Base-by-base conservation (phyloP, 2,888 invertebrate species). In the Lomographa bimaculata region DNA sequence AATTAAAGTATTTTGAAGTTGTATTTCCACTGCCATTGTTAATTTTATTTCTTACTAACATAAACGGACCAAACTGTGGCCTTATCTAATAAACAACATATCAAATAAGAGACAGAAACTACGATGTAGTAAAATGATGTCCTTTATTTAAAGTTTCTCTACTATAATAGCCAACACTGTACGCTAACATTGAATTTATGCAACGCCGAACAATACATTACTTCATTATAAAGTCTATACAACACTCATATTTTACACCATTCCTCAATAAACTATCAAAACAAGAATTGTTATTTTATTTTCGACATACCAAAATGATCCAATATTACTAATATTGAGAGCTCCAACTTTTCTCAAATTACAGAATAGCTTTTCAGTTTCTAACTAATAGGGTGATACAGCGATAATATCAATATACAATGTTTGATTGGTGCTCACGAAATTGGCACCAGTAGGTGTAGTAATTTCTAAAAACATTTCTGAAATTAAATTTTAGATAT, bases 231-330 rank as follows among this genome's bases (percentile, higher is more conserved):
- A 47, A 57, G 6, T 16, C 16, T 30, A 20, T 4, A 63, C 57
- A 60, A 64, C 64, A 69, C 60, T 55, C 66, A 57, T 45, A 58
- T 64, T 67, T 70, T 71, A 73, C 71, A 70, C 65, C 75, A 79
- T 78, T 78, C 77, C 78, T 73, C 61, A 81, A 82, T 82, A 81
- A 83, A 82, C 46, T 68, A 67, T 62, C 56, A 54, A 46, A 65
- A 28, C 45, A 24, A 46, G 26, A 57, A 45, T 64, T 59, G 63
- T 66, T 66, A 39, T 58, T 65, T 67, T 61, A 62, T 61, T 60
- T 53, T 23, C 35, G 28, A 21, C 16, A 44, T 5, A n/a, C 20
- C 17, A 29, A 28, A 32, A 23, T 1, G n/a, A 19, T 17, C n/a
- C n/a, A n/a, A n/a, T n/a, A n/a, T n/a, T n/a, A n/a, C n/a, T n/a